Conservation (phyloP, 2,888 invertebrate genomes). For the Xestia xanthographa region DNA sequence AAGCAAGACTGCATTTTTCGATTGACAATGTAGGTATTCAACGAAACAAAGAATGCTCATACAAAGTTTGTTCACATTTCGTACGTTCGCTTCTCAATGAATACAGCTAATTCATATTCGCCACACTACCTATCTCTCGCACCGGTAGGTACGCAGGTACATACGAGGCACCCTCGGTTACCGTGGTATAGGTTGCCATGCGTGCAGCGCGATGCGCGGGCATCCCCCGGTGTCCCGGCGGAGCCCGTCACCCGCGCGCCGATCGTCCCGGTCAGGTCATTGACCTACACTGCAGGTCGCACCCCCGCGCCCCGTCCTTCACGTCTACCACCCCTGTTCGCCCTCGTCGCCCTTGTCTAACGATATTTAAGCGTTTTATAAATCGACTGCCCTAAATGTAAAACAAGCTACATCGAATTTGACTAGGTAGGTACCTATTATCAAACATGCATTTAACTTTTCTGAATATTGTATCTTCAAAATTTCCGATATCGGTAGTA, state of each 20-base stretch:
- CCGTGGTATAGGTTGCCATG: too few relatives aligned
- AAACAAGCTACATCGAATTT: neutral
- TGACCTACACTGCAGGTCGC: conserved; percentile 65
- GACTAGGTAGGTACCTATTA: neutral
- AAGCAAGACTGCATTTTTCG: neutral
- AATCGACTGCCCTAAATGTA: conserved; percentile 8
- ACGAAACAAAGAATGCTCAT: neutral
- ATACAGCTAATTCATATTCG: conserved; percentile 31
- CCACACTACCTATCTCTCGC: neutral
- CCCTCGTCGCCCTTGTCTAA: conserved; percentile 44
- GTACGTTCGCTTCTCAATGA: conserved; percentile 16
- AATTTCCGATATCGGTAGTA: neutral
- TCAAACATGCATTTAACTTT: conserved; percentile 5
- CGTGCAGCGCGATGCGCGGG: conserved; percentile 21
- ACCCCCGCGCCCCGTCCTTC: conserved; percentile 50
- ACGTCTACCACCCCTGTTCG: conserved; percentile 34
- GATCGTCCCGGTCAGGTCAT: conserved; percentile 65
- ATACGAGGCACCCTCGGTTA: conserved; percentile 4
- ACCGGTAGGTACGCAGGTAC: neutral
- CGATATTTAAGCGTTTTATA: neutral
- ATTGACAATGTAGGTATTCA: neutral
- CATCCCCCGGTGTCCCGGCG: conserved; percentile 58
- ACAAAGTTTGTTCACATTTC: conserved; percentile 48
- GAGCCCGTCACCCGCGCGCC: conserved; percentile 10
- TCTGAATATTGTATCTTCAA: neutral